phyloP scores from a whole-genome alignment of 2,888 invertebrate species.

The Griposia aprilina region DNA sequence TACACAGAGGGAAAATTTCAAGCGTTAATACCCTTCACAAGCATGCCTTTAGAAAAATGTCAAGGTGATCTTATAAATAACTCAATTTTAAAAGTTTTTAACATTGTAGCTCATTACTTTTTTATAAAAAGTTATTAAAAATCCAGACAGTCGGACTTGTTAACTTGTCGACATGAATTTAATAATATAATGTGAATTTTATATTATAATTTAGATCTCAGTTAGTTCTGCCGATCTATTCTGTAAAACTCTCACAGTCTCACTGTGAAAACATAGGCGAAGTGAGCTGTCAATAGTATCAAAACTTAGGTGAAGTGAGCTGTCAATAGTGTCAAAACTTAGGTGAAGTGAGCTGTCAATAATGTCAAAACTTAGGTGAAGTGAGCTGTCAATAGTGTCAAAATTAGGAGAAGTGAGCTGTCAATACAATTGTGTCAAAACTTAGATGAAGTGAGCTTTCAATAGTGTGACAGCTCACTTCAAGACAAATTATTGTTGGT shows the following conservation, averaged over 20 bases:
- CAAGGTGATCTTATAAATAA: conserved; percentile 31
- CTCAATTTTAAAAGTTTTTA: conserved; percentile 23
- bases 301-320: no score
- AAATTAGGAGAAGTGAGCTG: neutral
- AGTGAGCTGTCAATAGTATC: no score
- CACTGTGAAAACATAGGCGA: no score
- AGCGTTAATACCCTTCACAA: conserved; percentile 46
- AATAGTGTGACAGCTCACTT: neutral
- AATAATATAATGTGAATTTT: neutral
- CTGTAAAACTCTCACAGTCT: neutral
- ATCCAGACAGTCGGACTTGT: conserved; percentile 1
- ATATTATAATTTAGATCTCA: neutral
- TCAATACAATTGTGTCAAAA: neutral
- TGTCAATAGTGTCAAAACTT: no score
- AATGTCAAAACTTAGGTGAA: no score
- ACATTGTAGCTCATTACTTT: neutral
- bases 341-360: no score
- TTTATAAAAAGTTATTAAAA: conserved; percentile 6
- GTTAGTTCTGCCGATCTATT: neutral
- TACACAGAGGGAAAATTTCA: conserved; percentile 58
- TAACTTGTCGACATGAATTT: neutral
- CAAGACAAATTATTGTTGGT: no score
- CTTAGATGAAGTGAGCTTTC: no score
- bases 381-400: no score
- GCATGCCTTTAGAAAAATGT: conserved; percentile 41